A percentile compares a stretch with the other conserved stretches of the same genome.
phyloP scores from a whole-genome alignment of 2,888 invertebrate genomes.

The Stenichneumon culpator region DNA sequence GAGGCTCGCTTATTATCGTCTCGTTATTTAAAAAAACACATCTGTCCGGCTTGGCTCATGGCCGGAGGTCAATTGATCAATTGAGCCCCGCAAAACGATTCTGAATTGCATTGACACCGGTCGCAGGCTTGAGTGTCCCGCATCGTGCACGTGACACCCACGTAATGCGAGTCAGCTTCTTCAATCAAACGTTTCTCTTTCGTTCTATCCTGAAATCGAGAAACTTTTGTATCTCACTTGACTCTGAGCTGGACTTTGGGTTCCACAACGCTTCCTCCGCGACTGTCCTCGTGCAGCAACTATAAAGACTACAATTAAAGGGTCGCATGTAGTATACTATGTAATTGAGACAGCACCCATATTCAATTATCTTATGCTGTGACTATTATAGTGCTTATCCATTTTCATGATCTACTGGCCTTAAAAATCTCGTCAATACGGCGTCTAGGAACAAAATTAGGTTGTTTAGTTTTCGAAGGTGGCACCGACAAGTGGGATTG shows the following conservation, averaged over 20 bases:
- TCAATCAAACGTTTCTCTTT: conserved; percentile 40
- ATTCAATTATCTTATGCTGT: too few species aligned
- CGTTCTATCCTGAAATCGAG: conserved; percentile 26
- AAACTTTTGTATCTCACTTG: conserved; percentile 10
- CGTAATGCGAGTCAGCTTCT: conserved; percentile 30
- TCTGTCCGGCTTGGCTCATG: conserved; percentile 41
- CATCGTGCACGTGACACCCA: conserved; percentile 58
- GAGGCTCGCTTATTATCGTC: conserved; percentile 6
- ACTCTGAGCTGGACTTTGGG: not conserved
- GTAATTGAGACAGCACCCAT: too few species aligned
- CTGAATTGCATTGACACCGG: conserved; percentile 71
- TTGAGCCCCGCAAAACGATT: conserved; percentile 78
- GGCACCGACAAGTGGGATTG: too few species aligned
- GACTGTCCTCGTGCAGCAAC: not conserved
- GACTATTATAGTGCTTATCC: too few species aligned
- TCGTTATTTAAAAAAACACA: conserved; percentile 32
- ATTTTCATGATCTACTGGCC: too few species aligned
- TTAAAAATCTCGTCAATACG: too few species aligned
- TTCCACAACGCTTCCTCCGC: not conserved
- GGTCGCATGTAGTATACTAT: too few species aligned
- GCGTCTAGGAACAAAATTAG: too few species aligned
- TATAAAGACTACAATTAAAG: too few species aligned
- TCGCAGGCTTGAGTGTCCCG: conserved; percentile 55
- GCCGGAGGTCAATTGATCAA: conserved; percentile 76
- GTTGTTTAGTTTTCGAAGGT: too few species aligned